Percentiles rank a stretch among this genome's conserved stretches.
Evolutionary conservation across 1,140 invertebrate genomes (phyloP).

Genomic region (Drosophila santomea): DNA sequence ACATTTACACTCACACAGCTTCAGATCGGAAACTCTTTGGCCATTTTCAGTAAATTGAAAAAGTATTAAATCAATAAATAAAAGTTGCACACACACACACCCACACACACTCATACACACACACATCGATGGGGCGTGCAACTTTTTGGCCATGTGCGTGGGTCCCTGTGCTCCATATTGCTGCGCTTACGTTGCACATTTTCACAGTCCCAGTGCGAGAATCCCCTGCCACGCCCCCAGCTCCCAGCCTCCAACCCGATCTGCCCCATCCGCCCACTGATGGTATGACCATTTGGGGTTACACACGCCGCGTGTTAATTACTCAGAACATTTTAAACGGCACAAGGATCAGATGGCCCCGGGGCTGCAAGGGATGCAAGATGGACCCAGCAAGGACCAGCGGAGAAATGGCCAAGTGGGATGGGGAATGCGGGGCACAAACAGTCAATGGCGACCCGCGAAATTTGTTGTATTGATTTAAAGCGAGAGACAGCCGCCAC

Average conservation of each 20-base stretch:
- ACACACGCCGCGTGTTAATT: conserved; percentile 79
- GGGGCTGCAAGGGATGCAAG: conserved; percentile 5
- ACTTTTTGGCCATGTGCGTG: conserved; percentile 63
- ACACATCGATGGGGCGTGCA: conserved; percentile 41
- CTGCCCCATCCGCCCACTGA: neutral
- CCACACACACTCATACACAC: neutral
- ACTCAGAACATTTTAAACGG: conserved; percentile 81
- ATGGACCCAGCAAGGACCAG: neutral
- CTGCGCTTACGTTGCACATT: conserved; percentile 76
- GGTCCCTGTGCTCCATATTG: conserved; percentile 9
- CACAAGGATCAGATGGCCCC: conserved; percentile 40
- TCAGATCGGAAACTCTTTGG: conserved; percentile 60
- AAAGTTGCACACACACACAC: conserved; percentile 65
- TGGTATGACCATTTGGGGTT: conserved; percentile 71
- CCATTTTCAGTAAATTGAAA: conserved; percentile 82
- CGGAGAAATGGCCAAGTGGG: neutral
- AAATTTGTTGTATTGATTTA: conserved; percentile 81
- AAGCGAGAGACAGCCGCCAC: conserved; percentile 36
- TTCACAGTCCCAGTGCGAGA: conserved; percentile 16
- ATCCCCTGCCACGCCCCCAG: conserved; percentile 1
- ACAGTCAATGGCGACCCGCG: conserved; percentile 58
- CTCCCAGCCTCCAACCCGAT: neutral
- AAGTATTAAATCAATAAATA: conserved; percentile 83
- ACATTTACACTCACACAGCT: conserved; percentile 18
- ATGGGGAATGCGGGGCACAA: neutral